Evolutionary conservation across 1,140 invertebrate species (phyloP), one percentile per base, ranked within the genome.

Genomic region (Tetraneura akinire): DNA sequence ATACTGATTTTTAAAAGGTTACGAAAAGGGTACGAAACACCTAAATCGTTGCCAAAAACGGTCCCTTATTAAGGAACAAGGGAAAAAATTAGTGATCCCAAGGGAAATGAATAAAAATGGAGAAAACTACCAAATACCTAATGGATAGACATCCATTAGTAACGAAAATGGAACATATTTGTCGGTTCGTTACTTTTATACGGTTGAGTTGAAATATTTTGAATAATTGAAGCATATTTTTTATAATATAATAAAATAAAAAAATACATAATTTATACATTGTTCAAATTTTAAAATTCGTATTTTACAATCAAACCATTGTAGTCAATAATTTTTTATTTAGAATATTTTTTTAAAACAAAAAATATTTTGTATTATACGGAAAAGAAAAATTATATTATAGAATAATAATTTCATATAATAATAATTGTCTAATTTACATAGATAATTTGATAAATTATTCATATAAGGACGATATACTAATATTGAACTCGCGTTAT

Each of bases 21-120:
- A 18, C 51, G 51, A 78, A 70, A 70, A 70, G 68, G 45, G 68
- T 70, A 70, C 23, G 23, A 70, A 70, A 60, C 53, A 78, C 21
- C 73, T 42, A 78, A 78, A 78, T 78, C 53, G 73, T 60, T 78
- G 73, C 73, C 73, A 78, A 78, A 37, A 78, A 78, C 55, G 53
- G 18, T 62, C 53, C 32, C 73, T 78, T 78, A 57, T 78, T 78
- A 78, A 37, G 21, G 53, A 57, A 11, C 45, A 47, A 42, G 32
- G 60, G 32, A 42, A 45, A 47, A 78, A 45, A 60, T 78, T 57
- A 57, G 49, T n/a, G 29, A 8, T 26, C 55, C 37, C 18, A 18
- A n/a, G 73, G 73, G 37, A 60, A 18, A 45, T 13, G n/a, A 57
- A 78, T 57, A 45, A 45, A 60, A 60, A 78, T 26, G 55, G 32